phyloP scores from a whole-genome alignment of 1,140 invertebrate species.

The Tetramorium parvispinum region DNA sequence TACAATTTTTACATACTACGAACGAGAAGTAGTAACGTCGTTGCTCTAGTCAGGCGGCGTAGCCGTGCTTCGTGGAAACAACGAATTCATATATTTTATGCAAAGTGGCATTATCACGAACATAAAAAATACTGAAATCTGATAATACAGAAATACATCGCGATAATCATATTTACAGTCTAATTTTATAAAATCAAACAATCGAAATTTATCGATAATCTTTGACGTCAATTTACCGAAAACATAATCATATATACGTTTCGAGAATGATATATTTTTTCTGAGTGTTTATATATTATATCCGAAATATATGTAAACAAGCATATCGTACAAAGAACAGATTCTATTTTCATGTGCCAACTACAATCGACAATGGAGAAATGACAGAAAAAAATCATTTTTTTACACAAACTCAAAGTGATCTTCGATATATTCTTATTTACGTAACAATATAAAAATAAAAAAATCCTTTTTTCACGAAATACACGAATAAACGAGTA shows the following conservation, averaged over 20 bases:
- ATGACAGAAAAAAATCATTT: constrained; percentile 18
- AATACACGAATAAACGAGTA: neutral
- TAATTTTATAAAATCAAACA: neutral
- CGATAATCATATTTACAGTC: neutral
- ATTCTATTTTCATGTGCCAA: constrained; percentile 32
- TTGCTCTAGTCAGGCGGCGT: constrained; percentile 9
- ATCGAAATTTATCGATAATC: constrained; percentile 16
- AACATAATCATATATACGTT: neutral
- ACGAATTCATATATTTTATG: neutral
- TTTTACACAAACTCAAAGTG: neutral
- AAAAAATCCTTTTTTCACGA: neutral
- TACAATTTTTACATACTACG: constrained; percentile 18
- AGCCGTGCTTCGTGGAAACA: neutral
- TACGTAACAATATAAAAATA: neutral
- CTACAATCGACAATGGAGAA: neutral
- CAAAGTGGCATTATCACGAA: neutral
- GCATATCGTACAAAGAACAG: constrained; percentile 7
- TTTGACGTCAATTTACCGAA: constrained; percentile 1
- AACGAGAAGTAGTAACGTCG: constrained; percentile 20
- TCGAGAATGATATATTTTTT: constrained; percentile 11
- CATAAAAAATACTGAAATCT: neutral
- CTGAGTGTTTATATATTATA: neutral
- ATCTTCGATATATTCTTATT: neutral
- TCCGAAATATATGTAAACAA: neutral
- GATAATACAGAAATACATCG: neutral